Evolutionary conservation across 2,888 invertebrate genomes (phyloP), one percentile per base, ranked within the genome.

Genomic region (Achlya flavicornis): DNA sequence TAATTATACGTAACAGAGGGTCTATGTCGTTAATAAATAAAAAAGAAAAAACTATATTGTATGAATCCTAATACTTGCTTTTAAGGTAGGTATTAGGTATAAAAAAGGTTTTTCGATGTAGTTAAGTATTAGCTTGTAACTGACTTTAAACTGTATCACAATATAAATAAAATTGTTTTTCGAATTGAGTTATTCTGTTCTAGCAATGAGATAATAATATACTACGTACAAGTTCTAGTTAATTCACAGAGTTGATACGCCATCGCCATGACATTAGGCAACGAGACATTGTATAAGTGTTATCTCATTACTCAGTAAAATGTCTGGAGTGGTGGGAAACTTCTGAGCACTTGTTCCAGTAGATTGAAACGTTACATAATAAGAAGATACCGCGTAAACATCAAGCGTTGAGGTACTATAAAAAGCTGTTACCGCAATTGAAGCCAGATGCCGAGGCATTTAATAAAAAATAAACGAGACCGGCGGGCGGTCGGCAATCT

Each of bases 381-480:
- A 73, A 77, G 69, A 79, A 77, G 69, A 79, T 76, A 70, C 68
- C 74, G 75, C 75, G 71, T 80, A 81, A 84, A 84, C 81, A 84
- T 79, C 73, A 72, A 75, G 70, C 73, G 63, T 64, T 69, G 67
- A 71, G 74, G 75, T 77, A 76, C 77, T 78, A 83, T 86, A 87
- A 88, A 90, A 90, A 87, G 80, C 85, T 85, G 86, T 84, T 85
- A 83, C 87, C 89, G 85, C 89, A 89, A 89, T 90, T 88, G 89
- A 84, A 87, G 83, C 88, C 90, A 89, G 88, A 89, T 88, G 87
- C 83, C 79, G 75, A 74, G 82, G 86, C 85, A 87, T 91, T 90
- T 90, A 89, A 89, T 91, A 91, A 91, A 91, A 91, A 90, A 91
- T 89, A 90, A 89, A 88, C 88, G 87, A 76, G 79, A 79, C 72